Evolutionary conservation across 2,113 vertebrate species (phyloP).

Genomic region (Sinocyclocheilus grahami): DNA sequence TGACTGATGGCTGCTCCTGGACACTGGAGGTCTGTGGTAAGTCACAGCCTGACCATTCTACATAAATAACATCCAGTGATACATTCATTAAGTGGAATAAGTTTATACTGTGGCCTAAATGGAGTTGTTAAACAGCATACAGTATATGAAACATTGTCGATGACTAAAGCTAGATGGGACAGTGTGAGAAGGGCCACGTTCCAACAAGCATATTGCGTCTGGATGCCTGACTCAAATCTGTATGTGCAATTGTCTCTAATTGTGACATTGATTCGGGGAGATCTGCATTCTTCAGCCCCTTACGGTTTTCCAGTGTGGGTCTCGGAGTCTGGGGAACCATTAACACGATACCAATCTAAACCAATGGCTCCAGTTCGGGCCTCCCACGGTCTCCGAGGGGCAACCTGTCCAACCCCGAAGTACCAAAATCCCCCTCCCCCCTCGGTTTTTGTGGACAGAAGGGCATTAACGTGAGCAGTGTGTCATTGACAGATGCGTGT

Average conservation of each 20-base stretch:
- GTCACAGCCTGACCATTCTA: not conserved
- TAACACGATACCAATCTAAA: slow-evolving; percentile 81
- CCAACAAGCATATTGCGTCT: slow-evolving; percentile 64
- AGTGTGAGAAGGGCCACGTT: slow-evolving; percentile 56
- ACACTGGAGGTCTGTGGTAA: slow-evolving; percentile 35
- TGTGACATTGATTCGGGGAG: slow-evolving; percentile 72
- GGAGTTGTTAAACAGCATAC: not conserved
- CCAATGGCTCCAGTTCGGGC: slow-evolving; percentile 77
- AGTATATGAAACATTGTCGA: not conserved
- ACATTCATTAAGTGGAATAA: not conserved
- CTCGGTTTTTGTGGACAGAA: slow-evolving; percentile 57
- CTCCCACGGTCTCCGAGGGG: slow-evolving; percentile 68
- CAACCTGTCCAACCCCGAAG: slow-evolving; percentile 66
- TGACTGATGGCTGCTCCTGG: slow-evolving; percentile 41
- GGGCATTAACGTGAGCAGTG: slow-evolving; percentile 72
- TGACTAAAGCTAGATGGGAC: slow-evolving; percentile 16
- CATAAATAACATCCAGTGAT: not conserved
- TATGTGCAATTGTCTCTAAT: slow-evolving; percentile 74
- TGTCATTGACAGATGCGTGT: slow-evolving; percentile 76
- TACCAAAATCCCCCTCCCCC: slow-evolving; percentile 61
- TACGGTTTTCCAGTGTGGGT: slow-evolving; percentile 72
- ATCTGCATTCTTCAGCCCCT: slow-evolving; percentile 77
- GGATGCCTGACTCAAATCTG: slow-evolving; percentile 58
- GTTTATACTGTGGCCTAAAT: not conserved
- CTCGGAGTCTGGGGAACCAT: slow-evolving; percentile 76